These are phyloP conservation scores for Hormiphora californensis DNA, from an alignment of 37 sponge, comb jelly and placozoan species.

Conservation along the genomic window DNA sequence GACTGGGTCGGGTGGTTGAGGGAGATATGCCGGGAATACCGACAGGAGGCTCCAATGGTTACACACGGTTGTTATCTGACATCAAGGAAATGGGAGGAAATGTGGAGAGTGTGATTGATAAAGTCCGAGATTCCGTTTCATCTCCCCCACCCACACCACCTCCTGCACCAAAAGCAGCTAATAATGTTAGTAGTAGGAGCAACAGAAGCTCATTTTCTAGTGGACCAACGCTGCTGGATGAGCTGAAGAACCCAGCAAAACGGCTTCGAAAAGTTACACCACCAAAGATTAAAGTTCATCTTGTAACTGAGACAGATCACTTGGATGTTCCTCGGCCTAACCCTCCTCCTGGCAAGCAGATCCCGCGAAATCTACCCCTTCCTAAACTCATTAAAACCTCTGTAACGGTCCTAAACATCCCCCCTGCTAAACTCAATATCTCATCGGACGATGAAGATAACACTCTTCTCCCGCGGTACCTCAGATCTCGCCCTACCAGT, in stretches of 20 bases:
- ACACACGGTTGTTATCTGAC: neutral
- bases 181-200: neutral
- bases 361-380: neutral
- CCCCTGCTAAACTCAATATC: too few relatives aligned
- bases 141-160: neutral
- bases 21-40: neutral
- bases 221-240: too few relatives aligned
- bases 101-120: neutral
- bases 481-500: too few relatives aligned
- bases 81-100: neutral
- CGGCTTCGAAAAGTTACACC: neutral
- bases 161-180: neutral
- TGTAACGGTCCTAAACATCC: neutral
- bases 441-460: too few relatives aligned
- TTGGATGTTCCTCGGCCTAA: neutral
- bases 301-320: neutral
- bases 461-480: too few relatives aligned
- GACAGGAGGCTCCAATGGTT: neutral
- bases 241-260: neutral
- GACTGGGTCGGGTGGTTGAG: neutral
- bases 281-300: neutral
- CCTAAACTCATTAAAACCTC: neutral
- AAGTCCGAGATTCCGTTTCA: neutral
- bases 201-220: too few relatives aligned
- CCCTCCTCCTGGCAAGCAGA: neutral